phyloP scores from a whole-genome alignment of 1,140 invertebrate species.

The Pseudomyrmex concolor region DNA sequence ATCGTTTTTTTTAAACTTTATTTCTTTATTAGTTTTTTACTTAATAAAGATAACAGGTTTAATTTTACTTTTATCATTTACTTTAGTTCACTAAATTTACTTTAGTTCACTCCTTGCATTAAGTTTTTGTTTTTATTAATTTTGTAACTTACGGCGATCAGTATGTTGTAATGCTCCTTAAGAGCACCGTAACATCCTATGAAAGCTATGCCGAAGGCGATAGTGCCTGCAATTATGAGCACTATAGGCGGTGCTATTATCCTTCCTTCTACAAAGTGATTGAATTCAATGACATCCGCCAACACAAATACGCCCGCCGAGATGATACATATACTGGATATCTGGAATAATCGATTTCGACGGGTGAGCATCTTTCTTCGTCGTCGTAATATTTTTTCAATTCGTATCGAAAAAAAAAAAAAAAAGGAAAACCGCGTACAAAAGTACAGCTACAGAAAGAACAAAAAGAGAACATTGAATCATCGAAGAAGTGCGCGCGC shows the following conservation, averaged over 20 bases:
- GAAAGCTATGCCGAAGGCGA: conserved; percentile 89
- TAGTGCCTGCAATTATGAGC: conserved; percentile 88
- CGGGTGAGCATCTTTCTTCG: background rate
- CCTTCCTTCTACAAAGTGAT: conserved; percentile 86
- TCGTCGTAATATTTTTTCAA: background rate
- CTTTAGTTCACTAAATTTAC: no score
- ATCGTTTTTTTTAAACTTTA: no score
- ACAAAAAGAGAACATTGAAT: no score
- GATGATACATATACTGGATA: conserved; percentile 87
- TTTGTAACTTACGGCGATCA: conserved; percentile 86
- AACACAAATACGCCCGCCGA: conserved; percentile 86
- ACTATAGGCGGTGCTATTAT: conserved; percentile 87
- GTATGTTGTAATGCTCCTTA: conserved; percentile 88
- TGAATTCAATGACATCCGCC: conserved; percentile 86
- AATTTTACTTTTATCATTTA: background rate
- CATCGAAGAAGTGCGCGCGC: no score
- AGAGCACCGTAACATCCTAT: conserved; percentile 92
- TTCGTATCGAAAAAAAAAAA: background rate
- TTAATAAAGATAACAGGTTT: background rate
- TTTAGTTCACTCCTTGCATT: background rate
- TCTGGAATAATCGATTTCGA: conserved; percentile 79
- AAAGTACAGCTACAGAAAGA: background rate
- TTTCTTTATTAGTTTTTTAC: background rate
- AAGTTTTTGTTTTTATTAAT: background rate
- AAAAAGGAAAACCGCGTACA: background rate